These are phyloP conservation scores for Scomberomorus guttatus DNA, from an alignment of 2,797 vertebrate species.

Conservation along the genomic window DNA sequence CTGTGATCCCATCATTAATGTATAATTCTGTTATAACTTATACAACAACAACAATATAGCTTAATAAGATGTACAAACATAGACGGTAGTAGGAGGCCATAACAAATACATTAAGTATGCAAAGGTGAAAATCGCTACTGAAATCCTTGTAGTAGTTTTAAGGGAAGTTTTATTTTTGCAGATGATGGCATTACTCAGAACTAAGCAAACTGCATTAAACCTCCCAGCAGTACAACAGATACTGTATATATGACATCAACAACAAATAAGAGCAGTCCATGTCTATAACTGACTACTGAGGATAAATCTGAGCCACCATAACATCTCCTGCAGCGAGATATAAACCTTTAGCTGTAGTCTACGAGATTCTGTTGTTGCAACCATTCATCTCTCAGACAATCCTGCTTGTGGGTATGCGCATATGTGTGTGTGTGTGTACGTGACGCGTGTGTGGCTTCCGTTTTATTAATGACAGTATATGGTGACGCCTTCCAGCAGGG, in stretches of 20 bases:
- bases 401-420: slow-evolving; percentile 9
- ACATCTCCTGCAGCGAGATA: slow-evolving; percentile 54
- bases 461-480: slow-evolving; percentile 72
- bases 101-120: not conserved
- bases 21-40: not conserved
- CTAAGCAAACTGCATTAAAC: slow-evolving; percentile 30
- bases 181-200: slow-evolving; percentile 1
- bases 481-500: slow-evolving; percentile 71
- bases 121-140: not conserved
- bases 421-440: slow-evolving; percentile 4
- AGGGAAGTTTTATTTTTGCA: not conserved
- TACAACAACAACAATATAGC: not conserved
- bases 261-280: slow-evolving; percentile 51
- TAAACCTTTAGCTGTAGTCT: slow-evolving; percentile 50
- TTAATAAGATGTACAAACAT: not conserved
- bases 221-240: slow-evolving; percentile 7
- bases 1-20: not conserved
- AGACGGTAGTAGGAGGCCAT: not conserved
- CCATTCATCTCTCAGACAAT: slow-evolving; percentile 28
- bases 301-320: slow-evolving; percentile 46
- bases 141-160: not conserved
- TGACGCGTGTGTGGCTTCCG: slow-evolving; percentile 37
- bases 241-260: slow-evolving; percentile 21
- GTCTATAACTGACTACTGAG: slow-evolving; percentile 32
- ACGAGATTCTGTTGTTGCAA: slow-evolving; percentile 38